phyloP scores from a whole-genome alignment of 2,888 invertebrate genomes.

The Metallyticus violacea region DNA sequence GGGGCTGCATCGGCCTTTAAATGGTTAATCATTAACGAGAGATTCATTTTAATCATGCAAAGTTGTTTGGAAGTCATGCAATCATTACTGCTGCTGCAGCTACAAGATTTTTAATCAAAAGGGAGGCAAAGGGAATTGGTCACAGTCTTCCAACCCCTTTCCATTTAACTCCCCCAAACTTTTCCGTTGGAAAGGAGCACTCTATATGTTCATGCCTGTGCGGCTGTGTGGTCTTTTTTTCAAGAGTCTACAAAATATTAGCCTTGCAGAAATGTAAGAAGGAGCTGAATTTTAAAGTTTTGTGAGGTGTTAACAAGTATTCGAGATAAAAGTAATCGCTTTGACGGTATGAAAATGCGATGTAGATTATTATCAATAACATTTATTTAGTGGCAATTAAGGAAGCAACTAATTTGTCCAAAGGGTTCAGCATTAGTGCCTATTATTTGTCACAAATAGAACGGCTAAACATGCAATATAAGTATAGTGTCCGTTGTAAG shows the following conservation, averaged over 20 bases:
- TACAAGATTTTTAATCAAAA: not conserved
- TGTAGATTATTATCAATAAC: too few species aligned
- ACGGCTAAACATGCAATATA: too few species aligned
- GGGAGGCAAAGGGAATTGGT: not conserved
- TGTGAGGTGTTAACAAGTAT: too few species aligned
- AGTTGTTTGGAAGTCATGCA: not conserved
- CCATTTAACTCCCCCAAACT: not conserved
- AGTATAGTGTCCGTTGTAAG: too few species aligned
- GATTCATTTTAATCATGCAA: not conserved
- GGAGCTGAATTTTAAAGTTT: too few species aligned
- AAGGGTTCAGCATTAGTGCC: too few species aligned
- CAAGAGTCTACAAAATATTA: not conserved
- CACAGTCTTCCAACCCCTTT: not conserved
- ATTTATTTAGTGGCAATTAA: too few species aligned
- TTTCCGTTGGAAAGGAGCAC: not conserved
- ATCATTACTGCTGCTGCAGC: not conserved
- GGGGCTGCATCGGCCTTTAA: not conserved
- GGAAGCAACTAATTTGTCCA: too few species aligned
- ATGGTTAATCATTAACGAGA: not conserved
- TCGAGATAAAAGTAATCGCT: too few species aligned
- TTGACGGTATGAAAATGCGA: too few species aligned
- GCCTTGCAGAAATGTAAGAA: not conserved
- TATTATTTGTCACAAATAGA: too few species aligned
- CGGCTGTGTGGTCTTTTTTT: not conserved
- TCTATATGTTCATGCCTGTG: not conserved